Base-by-base conservation (phyloP, 1,140 invertebrate species). In the Chymomyza costata region DNA sequence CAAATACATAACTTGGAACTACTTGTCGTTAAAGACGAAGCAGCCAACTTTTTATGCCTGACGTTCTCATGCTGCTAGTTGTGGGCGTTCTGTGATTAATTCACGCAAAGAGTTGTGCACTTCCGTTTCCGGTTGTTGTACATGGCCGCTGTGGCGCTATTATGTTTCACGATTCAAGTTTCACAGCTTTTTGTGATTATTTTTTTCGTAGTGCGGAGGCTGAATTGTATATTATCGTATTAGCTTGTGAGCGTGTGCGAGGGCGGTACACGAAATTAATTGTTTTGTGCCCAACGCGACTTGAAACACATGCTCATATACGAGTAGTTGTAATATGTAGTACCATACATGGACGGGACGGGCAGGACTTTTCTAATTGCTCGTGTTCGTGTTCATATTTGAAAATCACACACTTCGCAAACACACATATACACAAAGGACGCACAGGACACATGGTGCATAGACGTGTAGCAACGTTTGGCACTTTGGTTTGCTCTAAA, bases 221-320 rank as follows among this genome's bases (percentile, higher is more conserved):
- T 25, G 21, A 34, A 10, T 3, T 10, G 32, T 13, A 10, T 28
- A 28, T 28, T 28, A 28, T 6, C 5, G 25, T 10, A 28, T 28
- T 28, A 5, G 10, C 10, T 28, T 28, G 52, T 57, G 73, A 73
- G 66, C 67, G 65, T 76, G 49, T 28, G 25, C 25, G 5, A 6
- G 25, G 10, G 25, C 5, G 5, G 25, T 28, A 54, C 73, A 32
- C 46, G 65, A 80, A 80, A 78, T 78, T 80, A 78, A 78, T 78
- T 78, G 73, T 78, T 78, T 76, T 78, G 66, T 80, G 67, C 73
- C 66, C 71, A 76, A 67, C 71, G 71, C 71, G 73, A 62, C 71
- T 76, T 76, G 78, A 76, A 78, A 76, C 70, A 76, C 70, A 76
- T 76, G 70, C 70, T 76, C 70, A 76, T 76, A 71, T 78, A 70